These are phyloP conservation scores for Cydia strobilella DNA, from an alignment of 1,140 invertebrate genomes.

Conservation along the genomic window DNA sequence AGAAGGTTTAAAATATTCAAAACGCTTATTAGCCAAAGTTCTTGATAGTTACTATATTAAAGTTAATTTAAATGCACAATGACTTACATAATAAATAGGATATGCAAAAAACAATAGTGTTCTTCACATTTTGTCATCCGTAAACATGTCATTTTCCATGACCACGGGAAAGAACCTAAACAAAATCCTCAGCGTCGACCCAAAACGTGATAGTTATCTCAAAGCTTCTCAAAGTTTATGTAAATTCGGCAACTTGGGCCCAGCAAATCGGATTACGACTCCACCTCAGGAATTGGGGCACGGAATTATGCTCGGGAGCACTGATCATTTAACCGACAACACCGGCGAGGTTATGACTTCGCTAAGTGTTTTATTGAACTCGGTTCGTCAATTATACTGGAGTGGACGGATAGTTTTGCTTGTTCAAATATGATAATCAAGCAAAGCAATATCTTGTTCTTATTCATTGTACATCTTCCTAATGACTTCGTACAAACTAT, in stretches of 20 bases:
- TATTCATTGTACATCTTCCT: too few species aligned
- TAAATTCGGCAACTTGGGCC: background rate
- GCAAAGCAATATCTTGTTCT: background rate
- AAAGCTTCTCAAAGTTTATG: slow-evolving; percentile 28
- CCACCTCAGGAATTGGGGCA: slow-evolving; percentile 19
- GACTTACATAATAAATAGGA: too few species aligned
- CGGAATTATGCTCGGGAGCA: slow-evolving; percentile 9
- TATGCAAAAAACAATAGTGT: too few species aligned
- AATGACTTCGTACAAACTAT: too few species aligned
- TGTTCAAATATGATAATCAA: background rate
- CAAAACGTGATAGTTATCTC: slow-evolving; percentile 8
- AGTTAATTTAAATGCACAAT: too few species aligned
- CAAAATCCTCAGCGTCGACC: too few species aligned
- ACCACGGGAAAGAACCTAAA: too few species aligned
- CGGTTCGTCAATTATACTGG: background rate
- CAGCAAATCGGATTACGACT: slow-evolving; percentile 23
- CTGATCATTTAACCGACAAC: slow-evolving; percentile 4
- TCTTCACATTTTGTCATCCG: too few species aligned
- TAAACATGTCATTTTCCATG: too few species aligned
- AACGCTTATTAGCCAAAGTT: too few species aligned
- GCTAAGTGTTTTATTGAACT: background rate
- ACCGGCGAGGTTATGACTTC: background rate
- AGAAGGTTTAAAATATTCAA: too few species aligned
- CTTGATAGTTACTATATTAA: too few species aligned
- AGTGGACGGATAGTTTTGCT: slow-evolving; percentile 9